Evolutionary conservation across 2,113 vertebrate species (phyloP).

Genomic region (Gracilinanus agilis): DNA sequence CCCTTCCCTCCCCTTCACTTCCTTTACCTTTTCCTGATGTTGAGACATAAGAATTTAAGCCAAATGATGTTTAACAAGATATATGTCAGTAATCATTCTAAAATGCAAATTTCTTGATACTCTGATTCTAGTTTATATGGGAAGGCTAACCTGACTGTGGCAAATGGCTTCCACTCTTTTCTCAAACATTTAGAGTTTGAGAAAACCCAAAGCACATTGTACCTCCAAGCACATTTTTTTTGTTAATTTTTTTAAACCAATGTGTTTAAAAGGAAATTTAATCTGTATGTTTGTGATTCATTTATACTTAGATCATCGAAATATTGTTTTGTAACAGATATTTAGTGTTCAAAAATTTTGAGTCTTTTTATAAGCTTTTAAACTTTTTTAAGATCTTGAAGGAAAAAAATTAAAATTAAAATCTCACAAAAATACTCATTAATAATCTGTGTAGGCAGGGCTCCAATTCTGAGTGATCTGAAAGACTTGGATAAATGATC

Average conservation of each 20-base stretch:
- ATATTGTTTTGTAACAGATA: constrained; percentile 63
- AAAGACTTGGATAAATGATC: not conserved
- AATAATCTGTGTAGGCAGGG: not conserved
- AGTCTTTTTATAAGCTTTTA: constrained; percentile 69
- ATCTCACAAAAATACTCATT: constrained; percentile 52
- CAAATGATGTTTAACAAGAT: not conserved
- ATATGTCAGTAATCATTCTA: not conserved
- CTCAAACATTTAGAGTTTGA: constrained; percentile 38
- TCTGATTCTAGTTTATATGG: not conserved
- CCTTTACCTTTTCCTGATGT: not conserved
- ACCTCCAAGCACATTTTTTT: constrained; percentile 32
- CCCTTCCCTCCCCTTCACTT: no score
- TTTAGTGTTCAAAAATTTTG: constrained; percentile 63
- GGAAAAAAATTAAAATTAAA: constrained; percentile 40
- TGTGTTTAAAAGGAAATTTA: constrained; percentile 58
- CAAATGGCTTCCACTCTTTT: constrained; percentile 1
- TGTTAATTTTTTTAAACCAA: constrained; percentile 57
- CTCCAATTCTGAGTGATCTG: not conserved
- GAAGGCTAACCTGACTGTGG: not conserved
- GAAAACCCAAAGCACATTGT: constrained; percentile 34
- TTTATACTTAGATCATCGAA: constrained; percentile 72
- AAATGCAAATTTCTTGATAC: not conserved
- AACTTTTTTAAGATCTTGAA: constrained; percentile 35
- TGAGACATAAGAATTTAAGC: not conserved
- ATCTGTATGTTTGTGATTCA: constrained; percentile 61